Percentiles rank a stretch among this genome's conserved stretches.
Conservation (phyloP, 2,113 vertebrate genomes). For the Saguinus imperator region DNA sequence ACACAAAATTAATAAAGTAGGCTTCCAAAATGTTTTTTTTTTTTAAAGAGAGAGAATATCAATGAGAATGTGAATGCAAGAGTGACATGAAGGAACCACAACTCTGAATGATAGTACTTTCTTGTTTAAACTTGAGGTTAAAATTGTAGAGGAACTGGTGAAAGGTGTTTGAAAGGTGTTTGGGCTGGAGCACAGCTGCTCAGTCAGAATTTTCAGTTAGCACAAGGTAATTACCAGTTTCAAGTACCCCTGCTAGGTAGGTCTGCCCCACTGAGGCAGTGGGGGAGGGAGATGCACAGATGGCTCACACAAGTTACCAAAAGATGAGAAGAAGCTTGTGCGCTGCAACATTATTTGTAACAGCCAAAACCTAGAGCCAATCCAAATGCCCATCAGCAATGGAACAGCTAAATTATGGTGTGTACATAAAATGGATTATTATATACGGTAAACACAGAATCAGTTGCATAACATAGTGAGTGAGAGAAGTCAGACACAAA, state of each 20-base stretch:
- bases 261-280: not conserved
- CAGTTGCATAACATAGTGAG: not conserved
- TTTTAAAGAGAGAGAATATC: not conserved
- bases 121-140: constrained; percentile 34
- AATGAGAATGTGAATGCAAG: not conserved
- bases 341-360: not conserved
- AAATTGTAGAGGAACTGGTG: not conserved
- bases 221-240: not conserved
- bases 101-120: not conserved
- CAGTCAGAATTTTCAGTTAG: not conserved
- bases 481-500: not conserved
- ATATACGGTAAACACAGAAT: not conserved
- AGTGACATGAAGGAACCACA: not conserved
- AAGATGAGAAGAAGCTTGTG: not conserved
- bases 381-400: not conserved
- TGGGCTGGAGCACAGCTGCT: not conserved
- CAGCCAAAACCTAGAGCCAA: not conserved
- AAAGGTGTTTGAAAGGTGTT: not conserved
- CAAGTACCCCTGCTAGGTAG: not conserved
- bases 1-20: not conserved
- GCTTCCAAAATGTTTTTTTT: not conserved
- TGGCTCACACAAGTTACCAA: not conserved
- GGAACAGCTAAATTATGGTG: not conserved
- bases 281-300: not conserved
- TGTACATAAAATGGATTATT: not conserved